Conservation (phyloP, 2,113 vertebrate species). For the Hippolais icterina region DNA sequence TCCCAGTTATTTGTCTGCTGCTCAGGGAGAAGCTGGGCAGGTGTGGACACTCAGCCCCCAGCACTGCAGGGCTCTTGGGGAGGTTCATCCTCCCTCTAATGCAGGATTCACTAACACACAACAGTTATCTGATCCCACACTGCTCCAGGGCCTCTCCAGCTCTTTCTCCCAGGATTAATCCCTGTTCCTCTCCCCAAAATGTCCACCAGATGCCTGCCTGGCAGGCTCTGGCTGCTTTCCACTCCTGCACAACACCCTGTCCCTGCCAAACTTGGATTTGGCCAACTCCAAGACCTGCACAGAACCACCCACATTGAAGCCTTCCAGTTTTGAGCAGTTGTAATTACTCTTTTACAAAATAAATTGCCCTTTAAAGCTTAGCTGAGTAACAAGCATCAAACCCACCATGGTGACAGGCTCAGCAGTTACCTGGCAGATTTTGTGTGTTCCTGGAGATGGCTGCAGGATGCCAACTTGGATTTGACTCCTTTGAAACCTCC, state of each 20-base stretch:
- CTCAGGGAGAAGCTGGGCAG: neutral
- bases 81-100: neutral
- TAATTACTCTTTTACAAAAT: neutral
- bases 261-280: neutral
- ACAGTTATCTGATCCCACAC: neutral
- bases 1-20: neutral
- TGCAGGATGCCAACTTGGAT: neutral
- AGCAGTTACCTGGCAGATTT: neutral
- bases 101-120: neutral
- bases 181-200: neutral
- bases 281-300: neutral
- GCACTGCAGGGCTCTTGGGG: neutral
- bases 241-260: neutral
- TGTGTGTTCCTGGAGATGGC: neutral
- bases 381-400: neutral
- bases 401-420: neutral
- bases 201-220: rapidly evolving
- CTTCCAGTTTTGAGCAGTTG: neutral
- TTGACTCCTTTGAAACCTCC: neutral
- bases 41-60: neutral
- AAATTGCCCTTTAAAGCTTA: neutral
- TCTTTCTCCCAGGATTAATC: neutral
- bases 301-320: neutral
- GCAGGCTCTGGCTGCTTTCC: neutral
- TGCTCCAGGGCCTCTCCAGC: neutral